Conservation (phyloP, 2,888 invertebrate genomes). For the Neoitamus cyanurus region DNA sequence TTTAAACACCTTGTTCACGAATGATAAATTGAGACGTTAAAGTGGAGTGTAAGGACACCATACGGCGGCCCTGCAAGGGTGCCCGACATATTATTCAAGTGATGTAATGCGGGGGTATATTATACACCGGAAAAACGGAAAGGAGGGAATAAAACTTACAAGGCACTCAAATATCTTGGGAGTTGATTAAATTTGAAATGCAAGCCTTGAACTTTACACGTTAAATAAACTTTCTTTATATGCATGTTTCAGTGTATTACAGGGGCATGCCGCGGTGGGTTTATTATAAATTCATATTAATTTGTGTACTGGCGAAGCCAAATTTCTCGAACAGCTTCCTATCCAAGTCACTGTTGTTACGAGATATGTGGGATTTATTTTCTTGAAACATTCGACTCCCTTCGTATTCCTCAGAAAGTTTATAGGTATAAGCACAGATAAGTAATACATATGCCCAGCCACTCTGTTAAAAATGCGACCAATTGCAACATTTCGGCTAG, state of each 20-base stretch:
- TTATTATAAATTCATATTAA: background rate
- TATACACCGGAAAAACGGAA: constrained; percentile 31
- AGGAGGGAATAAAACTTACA: background rate
- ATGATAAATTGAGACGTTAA: constrained; percentile 50
- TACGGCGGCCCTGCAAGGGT: background rate
- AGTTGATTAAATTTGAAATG: constrained; percentile 41
- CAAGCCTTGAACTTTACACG: constrained; percentile 23
- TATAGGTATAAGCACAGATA: too few species aligned
- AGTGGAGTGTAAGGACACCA: constrained; percentile 29
- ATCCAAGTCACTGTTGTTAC: too few species aligned
- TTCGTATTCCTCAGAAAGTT: too few species aligned
- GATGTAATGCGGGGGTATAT: background rate
- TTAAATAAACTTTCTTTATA: background rate
- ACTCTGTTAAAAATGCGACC: too few species aligned
- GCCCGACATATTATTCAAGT: background rate
- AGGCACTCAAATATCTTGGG: background rate
- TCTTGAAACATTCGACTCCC: too few species aligned
- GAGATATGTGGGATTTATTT: too few species aligned
- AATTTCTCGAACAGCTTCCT: background rate
- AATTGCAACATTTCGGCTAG: too few species aligned
- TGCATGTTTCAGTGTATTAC: background rate
- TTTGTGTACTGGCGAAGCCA: background rate
- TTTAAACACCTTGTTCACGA: constrained; percentile 50
- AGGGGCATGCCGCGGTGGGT: background rate
- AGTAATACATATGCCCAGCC: too few species aligned